Base-by-base conservation (phyloP, 2,888 invertebrate species). In the Leptopterna dolabrata region DNA sequence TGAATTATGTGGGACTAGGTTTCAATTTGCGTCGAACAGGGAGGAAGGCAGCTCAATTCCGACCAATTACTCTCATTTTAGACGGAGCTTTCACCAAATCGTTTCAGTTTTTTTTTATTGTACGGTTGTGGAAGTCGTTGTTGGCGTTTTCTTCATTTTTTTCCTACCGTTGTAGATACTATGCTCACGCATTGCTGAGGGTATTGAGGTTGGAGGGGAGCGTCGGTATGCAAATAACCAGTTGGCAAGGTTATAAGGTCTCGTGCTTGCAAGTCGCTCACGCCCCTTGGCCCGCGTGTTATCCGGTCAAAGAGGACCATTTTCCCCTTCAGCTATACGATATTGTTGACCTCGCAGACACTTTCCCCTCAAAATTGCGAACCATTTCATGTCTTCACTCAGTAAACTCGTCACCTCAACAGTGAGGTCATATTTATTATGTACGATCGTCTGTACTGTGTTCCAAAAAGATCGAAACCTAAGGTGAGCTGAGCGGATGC, bases 141-240 rank as follows among this genome's bases (percentile, higher is more conserved):
- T 7, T 11, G 70, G 36, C 45, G 41, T 70, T 55, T 55, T 29
- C 51, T 55, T 14, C 55, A 30, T 63, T 70, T 30, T 45, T 6
- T 3, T 70, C 70, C 30, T 83, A 36, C 19, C 43, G 55, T 55
- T 83, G 63, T 30, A 19, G 80, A 80, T 47, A 36, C 83, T 24
- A 11, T 80, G 7, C 29, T 27, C 24, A 29, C 63, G 36, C 27
- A 24, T 9, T 4, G 47, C 16, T 55, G 14, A 24, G 11, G 27
- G 36, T 24, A 51, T 29, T 30, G 29, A 16, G 55, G 27, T 81
- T 30, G 6, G 36, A 43, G 55, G 11, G 83, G 36, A 36, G 36
- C 7, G 30, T 63, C 70, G 83, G 83, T 85, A 85, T 85, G 85
- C 76, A 85, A 85, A 85, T 85, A 76, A 85, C 85, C 24, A 43